Evolutionary conservation across 2,113 vertebrate genomes (phyloP), one percentile per base, ranked within the genome.

Genomic region (Hymenochirus boettgeri): DNA sequence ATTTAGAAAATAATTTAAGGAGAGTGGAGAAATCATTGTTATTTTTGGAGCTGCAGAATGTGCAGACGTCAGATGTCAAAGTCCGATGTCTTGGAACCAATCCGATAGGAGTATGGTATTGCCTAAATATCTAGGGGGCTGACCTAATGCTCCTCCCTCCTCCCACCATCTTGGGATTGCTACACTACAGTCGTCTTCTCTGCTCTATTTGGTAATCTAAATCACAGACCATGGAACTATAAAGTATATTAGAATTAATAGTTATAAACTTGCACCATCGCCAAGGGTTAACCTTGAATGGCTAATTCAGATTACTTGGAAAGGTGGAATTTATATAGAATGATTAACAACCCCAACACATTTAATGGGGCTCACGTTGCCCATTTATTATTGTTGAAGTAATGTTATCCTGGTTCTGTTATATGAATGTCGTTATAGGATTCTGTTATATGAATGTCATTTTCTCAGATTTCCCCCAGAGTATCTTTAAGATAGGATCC

Each of bases 401-500:
- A 56, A 31, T 45, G 57, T 61, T 53, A 71, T 45, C 50, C 55
- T 46, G 59, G 57, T 45, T 57, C 37, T 54, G 42, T 63, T 59
- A 52, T 58, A 53, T 64, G 19, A 53, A 71, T 59, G 46, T 53
- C 61, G 54, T 65, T 64, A n/a, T n/a, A n/a, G n/a, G 59, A 51
- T 45, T 57, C 37, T 54, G 42, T 63, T 59, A 52, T 58, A 53
- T 64, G 19, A 53, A 71, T 59, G 46, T 53, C 61, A 59, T 65
- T 59, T 47, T 69, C 48, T 17, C 46, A 58, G 48, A 59, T 69
- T 35, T 17, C 48, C 65, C 63, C 65, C 2, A 13, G 65, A 53
- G 65, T 17, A 45, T 60, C 46, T 60, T 69, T 31, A 69, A 53
- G 56, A 69, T 69, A 69, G 65, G 65, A 69, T 69, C 55, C 56